Evolutionary conservation across 1,140 invertebrate species (phyloP).

Genomic region (Drosophila kohkoa): DNA sequence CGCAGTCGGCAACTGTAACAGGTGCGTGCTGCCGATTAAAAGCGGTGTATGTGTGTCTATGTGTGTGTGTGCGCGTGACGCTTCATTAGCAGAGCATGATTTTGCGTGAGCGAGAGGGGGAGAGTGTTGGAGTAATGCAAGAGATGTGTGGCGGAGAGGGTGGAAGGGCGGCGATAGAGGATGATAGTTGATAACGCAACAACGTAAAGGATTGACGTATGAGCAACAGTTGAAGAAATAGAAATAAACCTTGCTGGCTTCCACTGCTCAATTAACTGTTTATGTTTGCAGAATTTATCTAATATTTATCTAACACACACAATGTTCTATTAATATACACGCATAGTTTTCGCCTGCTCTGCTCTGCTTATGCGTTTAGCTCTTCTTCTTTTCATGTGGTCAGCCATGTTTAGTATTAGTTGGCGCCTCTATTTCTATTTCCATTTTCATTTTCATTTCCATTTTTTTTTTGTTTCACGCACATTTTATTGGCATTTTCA

Average conservation of each 20-base stretch:
- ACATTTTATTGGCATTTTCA: slow-evolving; percentile 45
- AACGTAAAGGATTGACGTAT: slow-evolving; percentile 6
- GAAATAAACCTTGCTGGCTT: too few species aligned
- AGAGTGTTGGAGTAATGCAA: too few species aligned
- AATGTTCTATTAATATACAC: slow-evolving; percentile 16
- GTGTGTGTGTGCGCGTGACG: slow-evolving; percentile 32
- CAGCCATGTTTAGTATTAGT: slow-evolving; percentile 26
- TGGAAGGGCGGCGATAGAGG: background rate
- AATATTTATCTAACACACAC: slow-evolving; percentile 7
- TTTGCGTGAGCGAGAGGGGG: background rate
- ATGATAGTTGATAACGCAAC: slow-evolving; percentile 5
- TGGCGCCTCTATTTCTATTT: slow-evolving; percentile 10
- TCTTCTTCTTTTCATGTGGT: background rate
- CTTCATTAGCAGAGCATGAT: slow-evolving; percentile 43
- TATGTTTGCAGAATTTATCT: slow-evolving; percentile 13
- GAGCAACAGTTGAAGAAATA: slow-evolving; percentile 10
- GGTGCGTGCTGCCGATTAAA: slow-evolving; percentile 44
- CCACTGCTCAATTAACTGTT: slow-evolving; percentile 12
- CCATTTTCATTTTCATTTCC: background rate
- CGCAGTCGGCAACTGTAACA: slow-evolving; percentile 29
- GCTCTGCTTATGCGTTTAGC: background rate
- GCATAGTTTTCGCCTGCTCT: background rate
- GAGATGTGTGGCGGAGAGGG: too few species aligned
- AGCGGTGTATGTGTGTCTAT: slow-evolving; percentile 10
- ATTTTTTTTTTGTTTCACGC: slow-evolving; percentile 13